Evolutionary conservation across 2,888 invertebrate genomes (phyloP).

Genomic region (Caenorhabditis plicata): DNA sequence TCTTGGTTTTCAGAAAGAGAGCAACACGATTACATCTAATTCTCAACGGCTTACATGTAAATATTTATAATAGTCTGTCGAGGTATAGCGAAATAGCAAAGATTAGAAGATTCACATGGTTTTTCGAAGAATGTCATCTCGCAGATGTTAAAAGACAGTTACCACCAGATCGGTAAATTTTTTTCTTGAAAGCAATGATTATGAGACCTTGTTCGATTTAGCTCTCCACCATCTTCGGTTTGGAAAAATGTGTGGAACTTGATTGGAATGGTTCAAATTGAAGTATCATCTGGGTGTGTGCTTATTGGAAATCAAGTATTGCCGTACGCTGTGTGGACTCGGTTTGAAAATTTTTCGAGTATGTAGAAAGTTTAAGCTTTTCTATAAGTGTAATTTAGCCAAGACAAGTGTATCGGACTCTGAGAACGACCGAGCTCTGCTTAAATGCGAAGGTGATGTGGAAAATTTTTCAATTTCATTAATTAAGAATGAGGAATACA

Average conservation of each 20-base stretch:
- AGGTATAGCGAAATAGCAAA: constrained; percentile 49
- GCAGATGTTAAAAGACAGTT: constrained; percentile 20
- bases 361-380: constrained; percentile 70
- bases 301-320: constrained; percentile 92
- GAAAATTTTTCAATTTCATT: constrained; percentile 91
- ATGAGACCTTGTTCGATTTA: constrained; percentile 1
- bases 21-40: constrained; percentile 69
- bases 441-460: constrained; percentile 68
- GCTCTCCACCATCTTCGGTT: constrained; percentile 18
- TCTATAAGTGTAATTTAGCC: constrained; percentile 33
- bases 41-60: constrained; percentile 85
- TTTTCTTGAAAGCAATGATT: neutral
- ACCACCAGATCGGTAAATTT: constrained; percentile 29
- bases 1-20: constrained; percentile 70
- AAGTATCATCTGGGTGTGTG: constrained; percentile 85
- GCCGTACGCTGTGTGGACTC: constrained; percentile 84
- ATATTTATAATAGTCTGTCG: constrained; percentile 69
- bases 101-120: constrained; percentile 33
- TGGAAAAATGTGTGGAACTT: constrained; percentile 59
- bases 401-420: constrained; percentile 69
- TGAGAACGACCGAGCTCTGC: constrained; percentile 68
- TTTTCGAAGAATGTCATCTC: constrained; percentile 27
- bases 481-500: constrained; percentile 93
- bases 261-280: constrained; percentile 69
- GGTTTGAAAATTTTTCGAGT: constrained; percentile 89